phyloP scores from a whole-genome alignment of 2,797 vertebrate genomes.

The Aulostomus chinensis region DNA sequence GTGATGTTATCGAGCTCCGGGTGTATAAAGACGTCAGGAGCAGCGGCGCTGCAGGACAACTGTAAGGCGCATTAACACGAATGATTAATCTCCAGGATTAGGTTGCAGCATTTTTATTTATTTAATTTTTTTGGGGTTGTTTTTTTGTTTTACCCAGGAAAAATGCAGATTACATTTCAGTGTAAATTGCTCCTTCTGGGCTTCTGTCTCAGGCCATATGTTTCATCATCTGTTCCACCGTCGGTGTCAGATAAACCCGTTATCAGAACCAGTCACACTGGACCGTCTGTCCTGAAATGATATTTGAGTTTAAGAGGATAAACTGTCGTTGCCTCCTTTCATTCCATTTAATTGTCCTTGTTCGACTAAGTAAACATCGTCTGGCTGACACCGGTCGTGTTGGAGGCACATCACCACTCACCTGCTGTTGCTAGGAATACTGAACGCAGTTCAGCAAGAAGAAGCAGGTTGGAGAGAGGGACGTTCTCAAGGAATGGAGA shows the following conservation, averaged over 20 bases:
- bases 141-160: no score
- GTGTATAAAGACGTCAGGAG: no score
- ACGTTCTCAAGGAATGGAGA: no score
- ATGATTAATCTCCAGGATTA: constrained; percentile 33
- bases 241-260: constrained; percentile 22
- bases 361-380: not conserved
- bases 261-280: constrained; percentile 9
- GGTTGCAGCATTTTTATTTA: constrained; percentile 7
- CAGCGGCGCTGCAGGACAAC: constrained; percentile 20
- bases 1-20: no score
- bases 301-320: not conserved
- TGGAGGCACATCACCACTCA: not conserved
- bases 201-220: constrained; percentile 43
- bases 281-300: not conserved
- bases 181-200: constrained; percentile 50
- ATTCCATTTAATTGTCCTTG: not conserved
- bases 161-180: constrained; percentile 42
- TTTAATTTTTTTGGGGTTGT: no score
- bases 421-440: no score
- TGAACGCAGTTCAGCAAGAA: no score
- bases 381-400: not conserved
- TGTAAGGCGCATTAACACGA: constrained; percentile 18
- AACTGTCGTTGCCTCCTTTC: not conserved
- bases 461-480: no score
- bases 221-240: constrained; percentile 42